Conservation (phyloP, 2,113 vertebrate genomes). For the Eretmochelys imbricata region DNA sequence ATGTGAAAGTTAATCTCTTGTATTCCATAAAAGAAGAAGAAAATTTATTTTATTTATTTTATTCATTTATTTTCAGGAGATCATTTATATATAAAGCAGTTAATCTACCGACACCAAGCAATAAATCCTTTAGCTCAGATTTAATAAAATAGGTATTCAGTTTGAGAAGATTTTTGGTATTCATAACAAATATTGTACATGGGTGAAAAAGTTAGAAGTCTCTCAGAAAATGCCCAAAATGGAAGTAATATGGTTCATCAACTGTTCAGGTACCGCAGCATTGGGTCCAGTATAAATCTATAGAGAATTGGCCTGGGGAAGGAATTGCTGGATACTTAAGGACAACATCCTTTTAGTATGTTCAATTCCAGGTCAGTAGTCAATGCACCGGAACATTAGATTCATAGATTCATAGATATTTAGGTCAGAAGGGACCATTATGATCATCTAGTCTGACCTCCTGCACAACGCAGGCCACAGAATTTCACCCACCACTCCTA, state of each 20-base stretch:
- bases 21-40: neutral
- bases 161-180: neutral
- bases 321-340: neutral
- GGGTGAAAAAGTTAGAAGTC: neutral
- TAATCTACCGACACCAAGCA: slow-evolving; percentile 11
- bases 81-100: slow-evolving; percentile 44
- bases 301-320: neutral
- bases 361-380: neutral
- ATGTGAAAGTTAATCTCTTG: neutral
- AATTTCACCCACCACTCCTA: too few species aligned
- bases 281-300: neutral
- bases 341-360: neutral
- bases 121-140: slow-evolving; percentile 41
- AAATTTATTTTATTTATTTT: neutral
- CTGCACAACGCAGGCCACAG: too few species aligned
- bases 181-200: neutral
- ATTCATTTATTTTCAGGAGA: slow-evolving; percentile 43
- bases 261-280: neutral
- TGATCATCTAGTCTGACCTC: too few species aligned
- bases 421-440: too few species aligned
- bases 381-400: neutral
- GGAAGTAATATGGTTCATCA: neutral
- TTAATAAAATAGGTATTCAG: neutral
- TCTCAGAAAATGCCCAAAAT: neutral
- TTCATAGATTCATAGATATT: too few species aligned